These are phyloP conservation scores for Trachops cirrhosus DNA, from an alignment of 2,797 vertebrate genomes.

Conservation along the genomic window DNA sequence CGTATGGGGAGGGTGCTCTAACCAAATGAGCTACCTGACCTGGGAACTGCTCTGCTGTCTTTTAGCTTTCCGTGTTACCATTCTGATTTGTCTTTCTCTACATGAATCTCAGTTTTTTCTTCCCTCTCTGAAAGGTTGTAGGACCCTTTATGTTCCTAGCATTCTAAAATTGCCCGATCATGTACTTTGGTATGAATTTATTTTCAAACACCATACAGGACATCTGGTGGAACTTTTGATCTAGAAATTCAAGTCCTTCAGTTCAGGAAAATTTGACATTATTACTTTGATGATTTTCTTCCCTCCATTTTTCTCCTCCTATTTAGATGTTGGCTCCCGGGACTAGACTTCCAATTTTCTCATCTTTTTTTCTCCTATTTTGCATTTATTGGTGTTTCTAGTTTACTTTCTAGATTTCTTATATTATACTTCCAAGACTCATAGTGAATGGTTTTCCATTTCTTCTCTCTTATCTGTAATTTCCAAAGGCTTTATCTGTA, in stretches of 20 bases:
- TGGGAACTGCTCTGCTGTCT: background rate
- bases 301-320: background rate
- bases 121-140: background rate
- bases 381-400: background rate
- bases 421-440: background rate
- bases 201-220: background rate
- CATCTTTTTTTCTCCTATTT: background rate
- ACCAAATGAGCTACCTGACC: background rate
- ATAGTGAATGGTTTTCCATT: background rate
- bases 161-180: background rate
- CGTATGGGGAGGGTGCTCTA: background rate
- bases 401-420: background rate
- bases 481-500: background rate
- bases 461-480: conserved; percentile 13
- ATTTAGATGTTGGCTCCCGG: background rate
- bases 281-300: background rate
- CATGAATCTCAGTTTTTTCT: background rate
- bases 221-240: background rate
- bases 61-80: background rate
- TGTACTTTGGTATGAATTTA: background rate
- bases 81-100: background rate
- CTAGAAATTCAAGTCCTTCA: background rate
- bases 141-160: background rate
- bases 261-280: background rate
- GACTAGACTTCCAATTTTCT: background rate